phyloP scores from a whole-genome alignment of 2,113 vertebrate genomes.

The Poeciliopsis turrubarensis region DNA sequence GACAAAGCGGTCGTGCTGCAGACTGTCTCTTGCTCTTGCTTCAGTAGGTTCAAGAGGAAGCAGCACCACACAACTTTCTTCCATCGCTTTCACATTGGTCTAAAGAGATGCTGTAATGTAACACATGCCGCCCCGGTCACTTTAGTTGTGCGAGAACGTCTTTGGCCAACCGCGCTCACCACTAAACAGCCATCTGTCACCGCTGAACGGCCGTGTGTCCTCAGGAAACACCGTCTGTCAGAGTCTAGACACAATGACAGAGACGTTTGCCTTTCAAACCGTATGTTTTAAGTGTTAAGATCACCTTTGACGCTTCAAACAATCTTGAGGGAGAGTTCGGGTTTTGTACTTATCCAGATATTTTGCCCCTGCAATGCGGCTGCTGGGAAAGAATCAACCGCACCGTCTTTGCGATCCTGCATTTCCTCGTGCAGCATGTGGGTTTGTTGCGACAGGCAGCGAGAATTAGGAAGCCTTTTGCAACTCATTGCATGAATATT shows the following conservation, averaged over 20 bases:
- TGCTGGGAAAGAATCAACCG: too few species aligned
- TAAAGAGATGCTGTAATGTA: constrained; percentile 28
- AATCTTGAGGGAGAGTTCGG: neutral
- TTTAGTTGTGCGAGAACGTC: constrained; percentile 38
- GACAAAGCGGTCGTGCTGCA: neutral
- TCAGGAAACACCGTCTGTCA: constrained; percentile 8
- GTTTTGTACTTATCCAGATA: neutral
- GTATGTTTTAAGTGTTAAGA: neutral
- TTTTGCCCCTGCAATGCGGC: too few species aligned
- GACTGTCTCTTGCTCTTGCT: constrained; percentile 23
- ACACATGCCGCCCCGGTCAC: constrained; percentile 55
- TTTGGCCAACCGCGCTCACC: neutral
- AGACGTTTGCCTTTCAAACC: neutral
- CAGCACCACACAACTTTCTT: constrained; percentile 29
- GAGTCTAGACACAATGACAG: neutral
- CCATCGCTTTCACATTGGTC: constrained; percentile 25
- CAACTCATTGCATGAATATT: too few species aligned
- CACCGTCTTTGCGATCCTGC: too few species aligned
- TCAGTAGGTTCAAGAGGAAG: constrained; percentile 35
- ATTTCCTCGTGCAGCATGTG: too few species aligned
- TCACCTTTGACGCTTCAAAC: neutral
- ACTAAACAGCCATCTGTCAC: constrained; percentile 19
- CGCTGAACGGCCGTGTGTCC: neutral
- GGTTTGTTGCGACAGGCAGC: too few species aligned
- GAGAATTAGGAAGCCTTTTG: too few species aligned